Evolutionary conservation across 2,888 invertebrate species (phyloP).

Genomic region (Cloeon dipterum): DNA sequence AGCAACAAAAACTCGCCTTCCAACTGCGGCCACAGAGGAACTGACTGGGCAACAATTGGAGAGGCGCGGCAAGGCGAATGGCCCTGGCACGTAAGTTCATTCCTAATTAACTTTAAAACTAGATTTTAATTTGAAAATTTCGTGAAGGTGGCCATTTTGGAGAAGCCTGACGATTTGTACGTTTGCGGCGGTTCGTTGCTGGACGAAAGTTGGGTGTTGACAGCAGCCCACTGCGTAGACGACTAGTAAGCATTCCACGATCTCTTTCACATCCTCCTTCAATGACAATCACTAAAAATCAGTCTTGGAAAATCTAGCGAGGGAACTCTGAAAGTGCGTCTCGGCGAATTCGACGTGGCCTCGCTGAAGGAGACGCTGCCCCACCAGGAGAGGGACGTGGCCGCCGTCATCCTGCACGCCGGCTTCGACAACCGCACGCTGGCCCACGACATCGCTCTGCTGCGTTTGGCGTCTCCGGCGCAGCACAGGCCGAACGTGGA

Average conservation of each 20-base stretch:
- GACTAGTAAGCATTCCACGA: slow-evolving; percentile 15
- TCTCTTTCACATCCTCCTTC: not conserved
- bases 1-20: not conserved
- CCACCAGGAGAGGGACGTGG: slow-evolving; percentile 16
- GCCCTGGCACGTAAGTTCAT: slow-evolving; percentile 20
- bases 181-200: slow-evolving; percentile 19
- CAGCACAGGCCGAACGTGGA: slow-evolving; percentile 14
- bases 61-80: slow-evolving; percentile 18
- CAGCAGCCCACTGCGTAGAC: slow-evolving; percentile 20
- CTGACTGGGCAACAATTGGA: slow-evolving; percentile 13
- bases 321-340: slow-evolving; percentile 15
- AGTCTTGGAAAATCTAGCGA: slow-evolving; percentile 2
- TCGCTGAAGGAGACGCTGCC: slow-evolving; percentile 15
- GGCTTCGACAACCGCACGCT: slow-evolving; percentile 16
- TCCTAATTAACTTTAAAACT: slow-evolving; percentile 1
- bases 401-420: slow-evolving; percentile 13
- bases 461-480: slow-evolving; percentile 13
- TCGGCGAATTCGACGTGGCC: slow-evolving; percentile 20
- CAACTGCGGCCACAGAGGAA: slow-evolving; percentile 11
- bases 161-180: slow-evolving; percentile 17
- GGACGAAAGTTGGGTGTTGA: slow-evolving; percentile 17
- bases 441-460: slow-evolving; percentile 18
- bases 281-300: not conserved
- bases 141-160: slow-evolving; percentile 18
- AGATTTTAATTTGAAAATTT: slow-evolving; percentile 4